These are phyloP conservation scores for Antheraea pernyi DNA, from an alignment of 1,140 invertebrate species.

Conservation along the genomic window DNA sequence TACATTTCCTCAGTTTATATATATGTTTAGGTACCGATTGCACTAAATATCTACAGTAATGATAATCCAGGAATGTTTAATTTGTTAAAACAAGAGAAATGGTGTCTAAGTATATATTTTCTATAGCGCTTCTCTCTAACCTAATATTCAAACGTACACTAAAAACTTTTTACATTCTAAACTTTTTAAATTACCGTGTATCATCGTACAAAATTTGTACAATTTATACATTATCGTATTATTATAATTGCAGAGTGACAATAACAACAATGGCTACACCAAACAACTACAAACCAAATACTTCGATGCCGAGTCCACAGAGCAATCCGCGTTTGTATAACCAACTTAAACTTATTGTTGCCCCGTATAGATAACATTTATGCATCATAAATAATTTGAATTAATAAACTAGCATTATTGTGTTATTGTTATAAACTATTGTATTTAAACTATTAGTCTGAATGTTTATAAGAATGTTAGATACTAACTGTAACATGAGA, in stretches of 20 bases:
- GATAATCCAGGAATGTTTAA: too few relatives aligned
- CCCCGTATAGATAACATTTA: not conserved
- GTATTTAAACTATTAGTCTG: not conserved
- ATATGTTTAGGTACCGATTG: too few relatives aligned
- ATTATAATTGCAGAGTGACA: not conserved
- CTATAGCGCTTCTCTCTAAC: too few relatives aligned
- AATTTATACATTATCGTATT: not conserved
- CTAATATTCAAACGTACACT: too few relatives aligned
- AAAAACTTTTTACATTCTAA: not conserved
- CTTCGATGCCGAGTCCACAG: conserved; percentile 82
- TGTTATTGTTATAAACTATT: conserved; percentile 1
- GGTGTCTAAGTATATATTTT: too few relatives aligned
- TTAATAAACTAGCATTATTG: conserved; percentile 2
- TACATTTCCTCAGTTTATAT: too few relatives aligned
- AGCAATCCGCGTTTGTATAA: conserved; percentile 78
- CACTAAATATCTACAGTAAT: too few relatives aligned
- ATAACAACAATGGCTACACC: conserved; percentile 81
- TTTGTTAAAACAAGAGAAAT: too few relatives aligned
- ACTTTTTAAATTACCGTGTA: not conserved
- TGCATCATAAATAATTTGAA: not conserved
- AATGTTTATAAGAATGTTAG: conserved; percentile 54
- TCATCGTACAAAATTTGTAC: too few relatives aligned
- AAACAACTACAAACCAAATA: conserved; percentile 86
- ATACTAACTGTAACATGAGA: conserved; percentile 68
- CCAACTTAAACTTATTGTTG: conserved; percentile 24